Evolutionary conservation across 2,888 invertebrate species (phyloP), one percentile per base, ranked within the genome.

Genomic region (Drosophila meridionalis): DNA sequence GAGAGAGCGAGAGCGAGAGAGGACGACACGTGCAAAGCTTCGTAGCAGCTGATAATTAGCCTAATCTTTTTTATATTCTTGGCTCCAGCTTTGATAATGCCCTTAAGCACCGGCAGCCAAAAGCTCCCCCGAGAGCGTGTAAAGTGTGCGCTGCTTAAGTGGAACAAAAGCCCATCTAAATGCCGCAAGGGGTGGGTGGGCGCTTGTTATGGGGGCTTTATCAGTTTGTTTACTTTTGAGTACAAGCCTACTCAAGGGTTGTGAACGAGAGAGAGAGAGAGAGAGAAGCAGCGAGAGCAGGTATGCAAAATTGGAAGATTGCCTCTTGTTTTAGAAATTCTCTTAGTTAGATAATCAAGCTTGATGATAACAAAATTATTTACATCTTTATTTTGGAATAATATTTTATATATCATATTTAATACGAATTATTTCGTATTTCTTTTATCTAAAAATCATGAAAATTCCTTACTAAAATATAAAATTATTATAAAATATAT

Each of bases 211-310:
- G 53, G 61, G 34, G 36, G 38, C 26, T 48, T 48, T 57, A 69
- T 50, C 47, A 68, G 63, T 75, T 78, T 78, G 79, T 78, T 78
- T 78, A 78, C 78, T 68, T 78, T 56, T 56, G 70, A 78, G 70
- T 64, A 59, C 47, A 36, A 45, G 38, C 32, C 36, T 28, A 6
- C 14, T 20, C 45, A 32, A 43, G 58, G 58, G 57, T 8, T 36
- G 20, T 28, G 5, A 38, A 1, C 4, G 45, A 42, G 28, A 38
- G 63, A 8, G 30, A 32, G 47, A 2, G 7, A 12, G 12, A 53
- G 36, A 26, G 9, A 34, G 20, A 52, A 14, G 34, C 52, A 56
- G 50, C 30, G 42, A 36, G 43, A 58, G 36, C 64, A 52, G 14
- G n/a, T 32, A 34, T n/a, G 12, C 1, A 32, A 12, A 20, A 28